Evolutionary conservation across 2,113 vertebrate genomes (phyloP).

Genomic region (Coracopsis vasa): DNA sequence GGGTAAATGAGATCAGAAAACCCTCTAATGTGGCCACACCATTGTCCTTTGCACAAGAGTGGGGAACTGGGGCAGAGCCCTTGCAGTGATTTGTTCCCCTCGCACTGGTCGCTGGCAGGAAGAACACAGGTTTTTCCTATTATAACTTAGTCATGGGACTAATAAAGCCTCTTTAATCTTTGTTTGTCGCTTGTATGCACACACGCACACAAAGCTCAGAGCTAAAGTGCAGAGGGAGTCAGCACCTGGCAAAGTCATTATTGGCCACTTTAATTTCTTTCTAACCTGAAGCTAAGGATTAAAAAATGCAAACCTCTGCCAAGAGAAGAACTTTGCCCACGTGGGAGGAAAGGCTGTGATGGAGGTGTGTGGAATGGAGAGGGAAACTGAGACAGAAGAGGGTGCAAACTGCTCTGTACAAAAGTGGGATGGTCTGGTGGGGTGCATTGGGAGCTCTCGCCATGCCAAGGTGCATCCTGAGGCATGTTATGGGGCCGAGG

Average conservation of each 20-base stretch:
- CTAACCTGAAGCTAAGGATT: not conserved
- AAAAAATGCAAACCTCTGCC: not conserved
- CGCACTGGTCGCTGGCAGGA: not conserved
- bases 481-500: fast-evolving
- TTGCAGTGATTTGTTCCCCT: not conserved
- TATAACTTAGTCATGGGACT: slow-evolving; percentile 4
- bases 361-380: not conserved
- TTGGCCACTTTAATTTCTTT: not conserved
- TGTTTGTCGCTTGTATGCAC: not conserved
- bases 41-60: fast-evolving
- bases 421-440: fast-evolving
- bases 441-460: fast-evolving
- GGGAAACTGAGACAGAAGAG: not conserved
- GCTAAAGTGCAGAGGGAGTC: not conserved
- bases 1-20: not conserved
- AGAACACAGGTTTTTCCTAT: slow-evolving; percentile 30
- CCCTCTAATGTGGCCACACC: not conserved
- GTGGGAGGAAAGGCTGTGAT: not conserved
- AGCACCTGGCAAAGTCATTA: slow-evolving; percentile 44
- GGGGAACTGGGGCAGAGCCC: not conserved
- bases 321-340: not conserved
- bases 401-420: fast-evolving
- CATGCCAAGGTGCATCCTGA: fast-evolving
- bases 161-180: slow-evolving; percentile 50
- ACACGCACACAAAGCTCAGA: not conserved